These are phyloP conservation scores for Dreissena polymorpha DNA, from an alignment of 1,140 invertebrate species.

Conservation along the genomic window DNA sequence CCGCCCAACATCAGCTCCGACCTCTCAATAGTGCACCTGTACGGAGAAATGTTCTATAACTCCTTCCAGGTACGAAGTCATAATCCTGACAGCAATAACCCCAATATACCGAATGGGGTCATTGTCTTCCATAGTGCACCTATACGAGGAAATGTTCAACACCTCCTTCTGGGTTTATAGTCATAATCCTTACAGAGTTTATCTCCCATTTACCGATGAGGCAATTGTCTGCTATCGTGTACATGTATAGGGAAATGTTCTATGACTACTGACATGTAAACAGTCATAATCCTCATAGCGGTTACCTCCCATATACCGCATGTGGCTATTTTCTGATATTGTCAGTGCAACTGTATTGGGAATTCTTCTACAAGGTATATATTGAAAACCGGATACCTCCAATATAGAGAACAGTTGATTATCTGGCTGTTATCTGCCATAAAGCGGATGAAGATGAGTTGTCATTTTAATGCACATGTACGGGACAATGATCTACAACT, in stretches of 20 bases:
- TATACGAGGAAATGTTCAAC: background rate
- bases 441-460: too few relatives aligned
- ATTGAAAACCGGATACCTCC: too few relatives aligned
- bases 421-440: too few relatives aligned
- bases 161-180: background rate
- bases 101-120: background rate
- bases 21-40: constrained; percentile 85
- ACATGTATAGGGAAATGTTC: background rate
- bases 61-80: constrained; percentile 85
- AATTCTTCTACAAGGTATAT: too few relatives aligned
- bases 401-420: too few relatives aligned
- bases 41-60: constrained; percentile 86
- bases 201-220: background rate
- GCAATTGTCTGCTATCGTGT: background rate
- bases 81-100: background rate
- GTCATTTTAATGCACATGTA: too few relatives aligned
- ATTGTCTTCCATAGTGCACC: background rate
- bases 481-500: too few relatives aligned
- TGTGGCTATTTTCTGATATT: too few relatives aligned
- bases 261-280: too few relatives aligned
- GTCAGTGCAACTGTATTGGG: too few relatives aligned
- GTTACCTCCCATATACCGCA: too few relatives aligned
- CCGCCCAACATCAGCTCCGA: constrained; percentile 79
- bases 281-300: too few relatives aligned
- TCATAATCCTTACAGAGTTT: background rate